Conservation (phyloP, 2,888 invertebrate species). For the Imbricaverruca yamaguchii region DNA sequence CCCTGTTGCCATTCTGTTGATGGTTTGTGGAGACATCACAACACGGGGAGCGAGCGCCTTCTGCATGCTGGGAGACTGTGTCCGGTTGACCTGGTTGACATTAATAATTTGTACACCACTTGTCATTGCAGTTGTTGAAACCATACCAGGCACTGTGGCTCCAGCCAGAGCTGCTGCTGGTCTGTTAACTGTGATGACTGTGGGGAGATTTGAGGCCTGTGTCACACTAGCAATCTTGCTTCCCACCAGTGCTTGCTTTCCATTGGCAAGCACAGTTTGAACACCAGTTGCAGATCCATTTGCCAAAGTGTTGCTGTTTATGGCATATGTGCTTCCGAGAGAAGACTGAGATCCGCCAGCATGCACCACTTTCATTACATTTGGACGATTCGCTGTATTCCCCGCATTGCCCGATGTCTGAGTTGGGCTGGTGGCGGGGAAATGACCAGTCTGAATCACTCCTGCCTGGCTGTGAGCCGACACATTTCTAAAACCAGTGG, state of each 20-base stretch:
- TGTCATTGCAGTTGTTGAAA: neutral
- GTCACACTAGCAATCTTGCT: neutral
- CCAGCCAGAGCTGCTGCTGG: neutral
- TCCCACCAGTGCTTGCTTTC: neutral
- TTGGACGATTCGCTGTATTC: neutral
- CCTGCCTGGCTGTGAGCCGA: constrained; percentile 6
- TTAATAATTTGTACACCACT: neutral
- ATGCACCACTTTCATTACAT: neutral
- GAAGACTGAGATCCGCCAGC: neutral
- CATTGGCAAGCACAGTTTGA: neutral
- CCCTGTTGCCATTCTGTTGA: constrained; percentile 22
- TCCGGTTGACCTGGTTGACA: neutral
- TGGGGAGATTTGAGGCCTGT: neutral
- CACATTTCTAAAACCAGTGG: neutral
- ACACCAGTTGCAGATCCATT: neutral
- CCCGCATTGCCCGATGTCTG: neutral
- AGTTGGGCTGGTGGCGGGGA: neutral
- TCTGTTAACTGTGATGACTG: neutral
- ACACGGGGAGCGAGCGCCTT: neutral
- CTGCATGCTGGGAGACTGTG: neutral
- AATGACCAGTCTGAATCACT: constrained; percentile 2
- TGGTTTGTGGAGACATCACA: neutral
- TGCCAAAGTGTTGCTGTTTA: neutral
- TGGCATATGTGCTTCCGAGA: neutral
- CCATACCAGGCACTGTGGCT: neutral